Evolutionary conservation across 1,140 invertebrate genomes (phyloP), one percentile per base, ranked within the genome.

Genomic region (Cyclargus thomasi): DNA sequence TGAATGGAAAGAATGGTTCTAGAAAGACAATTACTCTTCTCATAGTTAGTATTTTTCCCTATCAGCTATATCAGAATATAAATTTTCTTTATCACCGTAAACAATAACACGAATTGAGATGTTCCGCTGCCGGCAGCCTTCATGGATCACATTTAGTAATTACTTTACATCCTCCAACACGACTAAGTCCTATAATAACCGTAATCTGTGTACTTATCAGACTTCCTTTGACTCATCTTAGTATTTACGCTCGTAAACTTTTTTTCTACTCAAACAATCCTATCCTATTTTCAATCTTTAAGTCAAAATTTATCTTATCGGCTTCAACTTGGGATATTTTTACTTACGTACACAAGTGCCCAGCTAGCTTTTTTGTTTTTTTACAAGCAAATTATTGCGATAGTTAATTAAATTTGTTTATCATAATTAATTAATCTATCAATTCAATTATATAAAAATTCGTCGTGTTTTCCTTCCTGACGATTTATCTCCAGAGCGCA

Each of bases 71-170:
- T 11, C 14, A 47, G 11, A 8, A 55, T 55, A 55, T 17, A 10
- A 20, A 55, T 55, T 17, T 55, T 55, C 53, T 20, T 11, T 47
- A 47, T 47, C 39, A 20, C 55, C 20, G 55, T 59, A 59, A 59
- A 59, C 55, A 59, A 59, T 20, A 59, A 20, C 55, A 59, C 55
- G 18, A 21, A 59, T 59, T 59, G 21, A 59, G 20, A 59, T 20
- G 17, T 55, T 55, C 53, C 55, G 18, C 10, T 59, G 55, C 18
- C 55, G 55, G 10, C 20, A 59, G 55, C 55, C 55, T 59, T 20
- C 55, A 20, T 55, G 53, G 6, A 55, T 20, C n/a, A 55, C 53
- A 55, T 20, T 55, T 17, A 20, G 10, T 20, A 2, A 59, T 59
- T 59, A 59, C 17, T 11, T 21, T 6, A 20, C 55, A 59, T 59